Evolutionary conservation across 2,888 invertebrate genomes (phyloP).

Genomic region (Oscheius myriophilus): DNA sequence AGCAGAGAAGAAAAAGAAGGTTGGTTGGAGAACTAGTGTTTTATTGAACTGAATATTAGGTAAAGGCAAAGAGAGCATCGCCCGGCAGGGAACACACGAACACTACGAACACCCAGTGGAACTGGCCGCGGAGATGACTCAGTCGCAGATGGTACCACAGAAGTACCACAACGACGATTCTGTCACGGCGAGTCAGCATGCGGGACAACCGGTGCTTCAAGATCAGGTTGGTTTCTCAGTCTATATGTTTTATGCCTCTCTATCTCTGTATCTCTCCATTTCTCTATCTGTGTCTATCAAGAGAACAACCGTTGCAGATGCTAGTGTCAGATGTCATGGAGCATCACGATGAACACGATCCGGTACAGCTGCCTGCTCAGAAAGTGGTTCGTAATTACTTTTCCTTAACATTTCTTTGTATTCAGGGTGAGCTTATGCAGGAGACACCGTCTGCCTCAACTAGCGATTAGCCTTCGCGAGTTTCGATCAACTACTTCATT

Average conservation of each 20-base stretch:
- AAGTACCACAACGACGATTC: constrained; percentile 15
- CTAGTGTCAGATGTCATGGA: constrained; percentile 2
- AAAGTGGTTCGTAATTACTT: constrained; percentile 25
- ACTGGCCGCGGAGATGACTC: constrained; percentile 11
- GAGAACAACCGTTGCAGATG: too few species aligned
- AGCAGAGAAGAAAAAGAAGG: constrained; percentile 7
- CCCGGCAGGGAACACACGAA: not conserved
- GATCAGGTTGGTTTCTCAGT: constrained; percentile 9
- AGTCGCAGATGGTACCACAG: constrained; percentile 12
- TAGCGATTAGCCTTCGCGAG: not conserved
- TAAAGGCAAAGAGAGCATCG: not conserved
- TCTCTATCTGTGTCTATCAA: too few species aligned
- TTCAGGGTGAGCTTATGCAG: constrained; percentile 12
- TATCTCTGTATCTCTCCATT: too few species aligned
- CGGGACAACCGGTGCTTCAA: constrained; percentile 15
- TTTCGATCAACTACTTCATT: too few species aligned
- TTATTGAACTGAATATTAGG: too few species aligned
- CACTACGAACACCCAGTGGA: constrained; percentile 10
- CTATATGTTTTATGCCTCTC: too few species aligned
- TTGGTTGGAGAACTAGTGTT: not conserved
- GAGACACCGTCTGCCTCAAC: constrained; percentile 4
- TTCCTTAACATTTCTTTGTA: too few species aligned
- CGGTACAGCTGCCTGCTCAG: constrained; percentile 11
- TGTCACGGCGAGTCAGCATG: constrained; percentile 8
- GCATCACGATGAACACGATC: not conserved